Base-by-base conservation (phyloP, 2,113 vertebrate genomes). In the Dromas ardeola region DNA sequence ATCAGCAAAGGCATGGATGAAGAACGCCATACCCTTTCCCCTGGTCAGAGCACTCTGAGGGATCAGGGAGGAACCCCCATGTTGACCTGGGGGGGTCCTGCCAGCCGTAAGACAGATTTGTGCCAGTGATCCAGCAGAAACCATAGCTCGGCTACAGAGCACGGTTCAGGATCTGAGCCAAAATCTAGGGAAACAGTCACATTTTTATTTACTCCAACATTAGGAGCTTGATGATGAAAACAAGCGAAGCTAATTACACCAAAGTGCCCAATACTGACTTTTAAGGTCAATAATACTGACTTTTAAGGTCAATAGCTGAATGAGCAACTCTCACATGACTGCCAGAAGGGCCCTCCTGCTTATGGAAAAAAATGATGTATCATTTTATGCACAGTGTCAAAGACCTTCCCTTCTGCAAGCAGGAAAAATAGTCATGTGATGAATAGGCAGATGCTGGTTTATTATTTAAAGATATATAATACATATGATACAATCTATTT, bases 1-100 rank as follows among this genome's bases (percentile, higher is more conserved):
- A 55, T 88, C 62, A 91, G n/a, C 38, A 84, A 38, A 43, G 52
- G 43, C 27, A 12, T 14, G 36, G 59, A 30, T 80, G 49, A 47
- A 58, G 76, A 80, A 38, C 9, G 5, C 45, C 29, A 14, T 32
- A 18, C 3, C 5, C 32, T 13, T 30, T 87, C 20, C 45, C 34
- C 19, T 65, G 32, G 8, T 29, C 26, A 65, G 29, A 87, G 30
- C 40, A 14, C 43, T 18, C 30, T 4, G 67, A 34, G 13, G 21
- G 73, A 40, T 34, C 45, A 74, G 42, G 10, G 22, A 61, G 42
- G 34, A 88, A 6, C 19, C 17, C 10, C 13, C 0, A 0, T 14
- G 32, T 32, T 81, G 63, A 49, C 38, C 15, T 36, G 10, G n/a
- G n/a, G 15, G 59, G 12, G 30, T 63, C 58, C 40, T 86, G 67